Evolutionary conservation across 2,888 invertebrate species (phyloP).

Genomic region (Ypsolopha sequella): DNA sequence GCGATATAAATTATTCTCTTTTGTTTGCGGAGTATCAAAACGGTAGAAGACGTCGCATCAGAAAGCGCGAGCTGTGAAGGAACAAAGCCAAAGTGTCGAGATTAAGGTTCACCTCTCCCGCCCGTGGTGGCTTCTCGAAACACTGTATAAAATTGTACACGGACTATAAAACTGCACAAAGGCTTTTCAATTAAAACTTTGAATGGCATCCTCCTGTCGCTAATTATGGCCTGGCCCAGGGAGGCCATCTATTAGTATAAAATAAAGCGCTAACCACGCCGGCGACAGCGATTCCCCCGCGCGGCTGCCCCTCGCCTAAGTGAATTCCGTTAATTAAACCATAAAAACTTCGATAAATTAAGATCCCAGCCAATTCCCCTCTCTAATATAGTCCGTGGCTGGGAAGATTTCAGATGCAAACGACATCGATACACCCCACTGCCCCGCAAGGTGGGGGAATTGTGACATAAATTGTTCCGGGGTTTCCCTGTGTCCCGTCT

Average conservation of each 20-base stretch:
- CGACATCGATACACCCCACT: constrained; percentile 51
- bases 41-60: not conserved
- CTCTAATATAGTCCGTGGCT: constrained; percentile 53
- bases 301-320: constrained; percentile 44
- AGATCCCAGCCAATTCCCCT: constrained; percentile 69
- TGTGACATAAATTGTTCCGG: constrained; percentile 42
- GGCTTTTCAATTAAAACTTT: constrained; percentile 69
- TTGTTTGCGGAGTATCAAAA: not conserved
- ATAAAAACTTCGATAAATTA: constrained; percentile 73
- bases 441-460: constrained; percentile 17
- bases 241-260: constrained; percentile 59
- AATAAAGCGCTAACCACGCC: constrained; percentile 48
- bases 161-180: constrained; percentile 62
- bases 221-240: constrained; percentile 49
- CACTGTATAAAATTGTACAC: constrained; percentile 52
- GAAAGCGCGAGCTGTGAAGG: constrained; percentile 4
- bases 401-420: constrained; percentile 68
- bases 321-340: constrained; percentile 73
- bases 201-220: constrained; percentile 47
- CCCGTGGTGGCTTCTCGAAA: constrained; percentile 27
- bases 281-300: constrained; percentile 25
- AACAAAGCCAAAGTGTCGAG: constrained; percentile 29
- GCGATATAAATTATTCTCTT: constrained; percentile 2
- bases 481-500: constrained; percentile 24
- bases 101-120: constrained; percentile 22